phyloP scores from a whole-genome alignment of 2,888 invertebrate species.

The Callimorpha dominula region DNA sequence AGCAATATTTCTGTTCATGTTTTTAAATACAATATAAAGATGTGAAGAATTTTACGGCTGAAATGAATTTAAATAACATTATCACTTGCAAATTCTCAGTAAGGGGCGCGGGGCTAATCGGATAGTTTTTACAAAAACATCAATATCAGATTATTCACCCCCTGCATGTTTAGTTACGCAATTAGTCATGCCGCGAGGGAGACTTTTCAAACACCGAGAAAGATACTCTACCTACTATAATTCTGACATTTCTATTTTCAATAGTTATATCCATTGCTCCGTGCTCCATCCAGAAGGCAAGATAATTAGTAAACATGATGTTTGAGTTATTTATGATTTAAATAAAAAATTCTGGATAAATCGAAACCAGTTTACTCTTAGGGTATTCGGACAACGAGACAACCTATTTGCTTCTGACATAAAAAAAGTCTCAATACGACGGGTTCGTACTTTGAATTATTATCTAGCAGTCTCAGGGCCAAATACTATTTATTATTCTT shows the following conservation, averaged over 20 bases:
- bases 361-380: not conserved
- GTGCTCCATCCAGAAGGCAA: not conserved
- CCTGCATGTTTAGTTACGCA: constrained; percentile 82
- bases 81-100: constrained; percentile 48
- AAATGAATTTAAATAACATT: constrained; percentile 47
- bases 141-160: constrained; percentile 83
- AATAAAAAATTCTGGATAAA: not conserved
- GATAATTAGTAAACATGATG: not conserved
- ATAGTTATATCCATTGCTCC: not conserved
- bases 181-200: constrained; percentile 78
- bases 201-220: constrained; percentile 42
- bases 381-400: not conserved
- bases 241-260: not conserved
- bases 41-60: constrained; percentile 25
- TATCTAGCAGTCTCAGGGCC: no score
- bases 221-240: constrained; percentile 52
- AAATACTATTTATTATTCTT: not conserved
- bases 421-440: not conserved
- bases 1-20: not conserved
- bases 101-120: constrained; percentile 68
- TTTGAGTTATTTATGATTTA: no score
- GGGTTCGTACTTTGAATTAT: no score
- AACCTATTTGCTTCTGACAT: not conserved
- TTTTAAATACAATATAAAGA: constrained; percentile 1
- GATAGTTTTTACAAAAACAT: constrained; percentile 86